Evolutionary conservation across 2,797 vertebrate species (phyloP), one percentile per base, ranked within the genome.

Genomic region (Siniperca scherzeri): DNA sequence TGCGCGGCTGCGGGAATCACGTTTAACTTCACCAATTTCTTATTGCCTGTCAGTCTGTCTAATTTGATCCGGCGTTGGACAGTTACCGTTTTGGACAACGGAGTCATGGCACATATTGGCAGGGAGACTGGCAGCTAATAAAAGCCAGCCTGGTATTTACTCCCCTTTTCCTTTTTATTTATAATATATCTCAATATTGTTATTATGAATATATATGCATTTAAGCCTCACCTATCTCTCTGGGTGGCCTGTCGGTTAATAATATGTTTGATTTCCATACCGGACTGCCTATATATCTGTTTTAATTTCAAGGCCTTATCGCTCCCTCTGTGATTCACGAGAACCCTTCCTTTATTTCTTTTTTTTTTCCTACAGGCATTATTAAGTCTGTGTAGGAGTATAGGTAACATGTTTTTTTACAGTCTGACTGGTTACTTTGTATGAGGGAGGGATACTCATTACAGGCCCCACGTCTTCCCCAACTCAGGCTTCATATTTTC

Each of bases 31-130:
- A 90, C 91, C 94, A 89, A 87, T 93, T 96, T 93, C 94, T 96
- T 96, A 97, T 96, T 97, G 94, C 94, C 95, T 97, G 96, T 95
- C 96, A 96, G 91, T 96, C 95, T 95, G 80, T 94, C 93, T 97
- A 96, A 97, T 96, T 95, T 96, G 93, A 96, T 95, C 90, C 81
- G 93, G 91, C 91, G 73, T 93, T 61, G 95, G 95, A 96, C 95
- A 95, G 96, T 96, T 96, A 95, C 93, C 90, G 90, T 93, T 94
- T 96, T 91, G 95, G 95, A 94, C 95, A 91, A 91, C 78, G 44
- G 84, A 96, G 95, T 95, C 95, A 91, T 84, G 86, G 94, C 94
- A 92, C 93, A 96, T 96, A 96, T 96, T 96, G 95, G 92, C 91
- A 93, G 90, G 66, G 76, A 96, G 96, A 96, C 93, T 95, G 95